phyloP scores from a whole-genome alignment of 2,888 invertebrate species.

The Heliconius cydno region DNA sequence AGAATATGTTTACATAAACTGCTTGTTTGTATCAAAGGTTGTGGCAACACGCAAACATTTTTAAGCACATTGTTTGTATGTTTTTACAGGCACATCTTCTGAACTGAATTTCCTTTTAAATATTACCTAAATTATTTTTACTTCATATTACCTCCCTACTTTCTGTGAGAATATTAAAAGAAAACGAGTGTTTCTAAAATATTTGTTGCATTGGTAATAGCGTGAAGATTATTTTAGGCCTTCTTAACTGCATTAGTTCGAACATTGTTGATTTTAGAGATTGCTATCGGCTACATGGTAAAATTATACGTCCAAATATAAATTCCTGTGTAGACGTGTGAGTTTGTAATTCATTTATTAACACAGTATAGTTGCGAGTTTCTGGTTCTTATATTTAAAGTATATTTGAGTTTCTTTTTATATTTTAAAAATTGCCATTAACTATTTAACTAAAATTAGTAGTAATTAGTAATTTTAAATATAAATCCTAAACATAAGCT shows the following conservation, averaged over 20 bases:
- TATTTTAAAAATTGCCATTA: not conserved
- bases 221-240: slow-evolving; percentile 26
- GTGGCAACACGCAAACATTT: not conserved
- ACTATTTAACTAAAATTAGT: not conserved
- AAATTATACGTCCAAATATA: slow-evolving; percentile 34
- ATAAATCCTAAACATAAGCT: not conserved
- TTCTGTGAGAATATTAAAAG: not conserved
- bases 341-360: slow-evolving; percentile 24
- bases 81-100: not conserved
- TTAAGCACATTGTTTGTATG: not conserved
- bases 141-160: not conserved
- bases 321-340: not conserved
- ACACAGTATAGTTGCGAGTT: slow-evolving; percentile 4
- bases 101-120: not conserved
- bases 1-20: not conserved
- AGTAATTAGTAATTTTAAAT: not conserved
- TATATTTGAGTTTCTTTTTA: not conserved
- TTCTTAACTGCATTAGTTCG: slow-evolving; percentile 14
- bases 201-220: slow-evolving; percentile 5
- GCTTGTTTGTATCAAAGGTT: not conserved
- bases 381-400: not conserved
- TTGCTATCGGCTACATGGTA: slow-evolving; percentile 30
- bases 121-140: too few relatives aligned
- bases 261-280: slow-evolving; percentile 40
- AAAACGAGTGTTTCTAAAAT: not conserved